Conservation (phyloP, 2,888 invertebrate genomes). For the Aspidapion aeneum region DNA sequence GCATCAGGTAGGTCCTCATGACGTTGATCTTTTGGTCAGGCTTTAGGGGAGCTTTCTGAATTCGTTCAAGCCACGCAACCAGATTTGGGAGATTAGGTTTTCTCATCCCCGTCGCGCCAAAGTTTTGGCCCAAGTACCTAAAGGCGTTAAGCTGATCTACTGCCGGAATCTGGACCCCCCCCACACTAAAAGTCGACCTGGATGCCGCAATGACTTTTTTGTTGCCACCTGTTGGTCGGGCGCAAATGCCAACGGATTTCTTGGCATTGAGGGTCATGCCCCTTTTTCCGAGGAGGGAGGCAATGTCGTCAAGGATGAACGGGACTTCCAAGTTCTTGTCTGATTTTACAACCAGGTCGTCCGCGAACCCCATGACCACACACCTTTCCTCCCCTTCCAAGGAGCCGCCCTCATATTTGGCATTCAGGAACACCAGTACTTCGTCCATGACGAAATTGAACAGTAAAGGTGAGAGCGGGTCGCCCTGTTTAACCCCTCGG, state of each 20-base stretch:
- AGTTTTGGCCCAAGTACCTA: slow-evolving; percentile 26
- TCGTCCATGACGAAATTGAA: too few species aligned
- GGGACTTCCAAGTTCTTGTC: slow-evolving; percentile 12
- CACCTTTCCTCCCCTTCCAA: slow-evolving; percentile 6
- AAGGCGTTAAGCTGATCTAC: slow-evolving; percentile 8
- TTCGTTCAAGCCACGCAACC: slow-evolving; percentile 27
- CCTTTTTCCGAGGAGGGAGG: slow-evolving; percentile 16
- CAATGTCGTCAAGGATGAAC: slow-evolving; percentile 2
- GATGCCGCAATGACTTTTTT: not conserved
- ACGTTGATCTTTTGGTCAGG: slow-evolving; percentile 42
- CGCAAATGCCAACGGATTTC: slow-evolving; percentile 19
- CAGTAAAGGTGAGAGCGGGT: slow-evolving; percentile 17
- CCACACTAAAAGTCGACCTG: slow-evolving; percentile 3
- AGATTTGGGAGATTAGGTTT: slow-evolving; percentile 21
- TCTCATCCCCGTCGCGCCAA: slow-evolving; percentile 15
- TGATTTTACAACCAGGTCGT: slow-evolving; percentile 25
- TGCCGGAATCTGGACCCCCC: slow-evolving; percentile 1
- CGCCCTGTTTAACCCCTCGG: too few species aligned
- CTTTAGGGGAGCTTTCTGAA: slow-evolving; percentile 39
- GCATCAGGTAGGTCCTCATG: slow-evolving; percentile 38
- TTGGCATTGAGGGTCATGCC: slow-evolving; percentile 23
- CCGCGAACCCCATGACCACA: slow-evolving; percentile 29
- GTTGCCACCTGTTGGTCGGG: not conserved
- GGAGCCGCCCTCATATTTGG: too few species aligned
- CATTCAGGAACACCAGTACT: too few species aligned